Conservation (phyloP, 1,140 invertebrate genomes). For the Ceratosolen fusciceps region DNA sequence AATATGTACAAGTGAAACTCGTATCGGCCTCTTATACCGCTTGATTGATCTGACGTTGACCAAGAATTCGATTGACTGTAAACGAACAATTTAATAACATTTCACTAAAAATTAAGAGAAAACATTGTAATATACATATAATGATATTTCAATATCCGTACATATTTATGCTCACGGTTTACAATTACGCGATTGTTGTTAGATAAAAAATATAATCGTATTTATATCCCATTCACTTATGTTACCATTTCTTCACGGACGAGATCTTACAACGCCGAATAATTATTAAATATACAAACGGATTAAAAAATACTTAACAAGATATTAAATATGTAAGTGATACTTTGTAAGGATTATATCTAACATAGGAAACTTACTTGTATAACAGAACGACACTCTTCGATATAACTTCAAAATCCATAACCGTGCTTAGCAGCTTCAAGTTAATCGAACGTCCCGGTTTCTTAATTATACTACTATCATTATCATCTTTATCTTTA, state of each 20-base stretch:
- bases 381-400: constrained; percentile 69
- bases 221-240: no score
- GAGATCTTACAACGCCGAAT: no score
- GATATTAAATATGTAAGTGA: no score
- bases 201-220: no score
- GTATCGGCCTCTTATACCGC: constrained; percentile 62
- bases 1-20: constrained; percentile 70
- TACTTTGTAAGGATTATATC: no score
- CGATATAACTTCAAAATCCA: constrained; percentile 65
- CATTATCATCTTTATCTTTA: constrained; percentile 62
- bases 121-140: no score
- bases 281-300: no score
- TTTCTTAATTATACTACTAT: constrained; percentile 61
- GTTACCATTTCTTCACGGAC: no score
- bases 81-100: background rate
- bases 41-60: constrained; percentile 63
- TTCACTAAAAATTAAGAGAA: background rate
- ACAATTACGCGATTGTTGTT: no score
- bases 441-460: constrained; percentile 51
- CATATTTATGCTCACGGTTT: no score
- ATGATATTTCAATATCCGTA: background rate
- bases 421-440: constrained; percentile 67
- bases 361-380: constrained; percentile 60
- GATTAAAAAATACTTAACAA: no score
- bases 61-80: constrained; percentile 63